Base-by-base conservation (phyloP, 2,797 vertebrate species). In the Bradypodion pumilum region DNA sequence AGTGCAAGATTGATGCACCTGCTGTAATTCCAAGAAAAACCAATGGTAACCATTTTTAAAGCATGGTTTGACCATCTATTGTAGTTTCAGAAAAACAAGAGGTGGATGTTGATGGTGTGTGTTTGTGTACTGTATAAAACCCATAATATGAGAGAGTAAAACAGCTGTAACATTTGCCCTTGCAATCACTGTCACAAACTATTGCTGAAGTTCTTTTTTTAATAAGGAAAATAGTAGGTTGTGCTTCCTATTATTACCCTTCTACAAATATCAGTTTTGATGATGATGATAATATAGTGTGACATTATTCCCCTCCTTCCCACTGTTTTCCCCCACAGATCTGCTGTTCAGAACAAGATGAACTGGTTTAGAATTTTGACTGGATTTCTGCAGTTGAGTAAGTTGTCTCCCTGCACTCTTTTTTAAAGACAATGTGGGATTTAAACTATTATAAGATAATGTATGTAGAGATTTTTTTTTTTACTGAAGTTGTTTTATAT, bases 271-370 rank as follows among this genome's bases (percentile, higher is more conserved):
- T 83, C 63, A 87, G 4, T n/a, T n/a, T n/a, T n/a, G n/a, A n/a
- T n/a, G n/a, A n/a, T n/a, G n/a, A n/a, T n/a, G n/a, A n/a, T n/a
- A n/a, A n/a, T n/a, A n/a, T n/a, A n/a, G n/a, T n/a, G n/a, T 81
- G 70, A 23, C 29, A 42, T 69, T 69, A 75, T 65, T 44, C 84
- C 83, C 25, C 16, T 3, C 27, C n/a, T n/a, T n/a, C 77, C 89
- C 0, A 49, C 5, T 92, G 35, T 91, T 90, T 95, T 94, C 21
- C 5, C 5, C 59, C 15, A 44, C 90, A 94, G 94, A 74, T 79
- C 35, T 70, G 13, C 72, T 75, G 78, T 77, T 79, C 73, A 81
- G 84, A 93, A 79, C 89, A 94, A 90, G 92, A 96, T 96, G 96
- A 82, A 5, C n/a, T 90, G 49, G 91, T 86, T 84, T 65, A 94